A percentile compares a stretch with the other conserved stretches of the same genome.
These are phyloP conservation scores for Athalia circularis DNA, from an alignment of 2,888 invertebrate species.

Conservation along the genomic window DNA sequence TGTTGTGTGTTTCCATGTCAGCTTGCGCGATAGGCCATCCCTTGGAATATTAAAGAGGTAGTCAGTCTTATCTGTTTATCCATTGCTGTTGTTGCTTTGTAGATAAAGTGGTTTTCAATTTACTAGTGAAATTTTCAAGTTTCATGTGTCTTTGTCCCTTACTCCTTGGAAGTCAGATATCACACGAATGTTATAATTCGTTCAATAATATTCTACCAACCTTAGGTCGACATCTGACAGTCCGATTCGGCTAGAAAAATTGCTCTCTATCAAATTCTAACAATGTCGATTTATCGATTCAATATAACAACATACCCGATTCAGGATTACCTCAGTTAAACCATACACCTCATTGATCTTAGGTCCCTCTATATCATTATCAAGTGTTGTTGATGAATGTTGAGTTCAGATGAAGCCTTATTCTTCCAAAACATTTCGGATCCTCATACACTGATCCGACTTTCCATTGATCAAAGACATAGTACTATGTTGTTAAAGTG, in stretches of 20 bases:
- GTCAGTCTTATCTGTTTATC: conserved; percentile 70
- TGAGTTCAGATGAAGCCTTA: not conserved
- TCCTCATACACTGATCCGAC: no score
- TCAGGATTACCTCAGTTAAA: no score
- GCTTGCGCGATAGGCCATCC: conserved; percentile 73
- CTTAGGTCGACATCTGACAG: not conserved
- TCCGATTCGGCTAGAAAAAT: not conserved
- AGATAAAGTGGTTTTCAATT: conserved; percentile 71
- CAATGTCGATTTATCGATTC: not conserved
- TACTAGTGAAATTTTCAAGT: conserved; percentile 7
- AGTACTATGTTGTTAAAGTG: not conserved
- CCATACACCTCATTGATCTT: no score
- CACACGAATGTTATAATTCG: conserved; percentile 1
- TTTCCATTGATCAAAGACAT: no score
- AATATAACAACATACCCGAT: not conserved
- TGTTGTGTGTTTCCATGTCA: conserved; percentile 72
- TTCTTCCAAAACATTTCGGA: not conserved
- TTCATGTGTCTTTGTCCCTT: conserved; percentile 26
- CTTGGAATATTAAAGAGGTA: conserved; percentile 73
- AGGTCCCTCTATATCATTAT: no score
- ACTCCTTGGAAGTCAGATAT: conserved; percentile 1
- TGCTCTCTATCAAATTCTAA: not conserved
- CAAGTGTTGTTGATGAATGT: no score
- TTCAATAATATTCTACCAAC: not conserved
- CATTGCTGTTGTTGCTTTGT: conserved; percentile 70